Evolutionary conservation across 1,140 invertebrate species (phyloP).

Genomic region (Samia ricini): DNA sequence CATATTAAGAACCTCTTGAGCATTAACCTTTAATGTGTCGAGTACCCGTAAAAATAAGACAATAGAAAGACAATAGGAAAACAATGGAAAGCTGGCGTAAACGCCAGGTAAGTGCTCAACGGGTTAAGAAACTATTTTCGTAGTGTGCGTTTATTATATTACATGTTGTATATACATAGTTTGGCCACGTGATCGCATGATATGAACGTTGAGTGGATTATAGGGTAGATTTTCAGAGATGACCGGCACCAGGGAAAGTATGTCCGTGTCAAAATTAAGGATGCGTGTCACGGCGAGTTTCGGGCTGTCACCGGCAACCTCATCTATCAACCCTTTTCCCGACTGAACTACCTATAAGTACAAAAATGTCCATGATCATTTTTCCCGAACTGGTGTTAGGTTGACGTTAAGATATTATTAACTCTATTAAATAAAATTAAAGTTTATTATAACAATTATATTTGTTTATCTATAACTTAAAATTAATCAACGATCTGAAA

Average conservation of each 20-base stretch:
- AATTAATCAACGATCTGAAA: too few species aligned
- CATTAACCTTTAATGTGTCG: too few species aligned
- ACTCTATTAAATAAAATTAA: background rate
- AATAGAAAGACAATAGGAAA: too few species aligned
- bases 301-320: conserved; percentile 44
- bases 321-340: conserved; percentile 57
- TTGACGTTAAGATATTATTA: background rate
- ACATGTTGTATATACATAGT: too few species aligned
- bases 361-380: conserved; percentile 8
- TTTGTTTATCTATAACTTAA: too few species aligned
- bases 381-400: background rate
- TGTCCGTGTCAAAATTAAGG: conserved; percentile 52
- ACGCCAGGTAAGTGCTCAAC: too few species aligned
- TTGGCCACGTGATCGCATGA: background rate
- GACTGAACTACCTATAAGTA: conserved; percentile 7
- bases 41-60: too few species aligned
- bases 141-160: too few species aligned
- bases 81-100: too few species aligned
- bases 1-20: too few species aligned
- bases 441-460: too few species aligned
- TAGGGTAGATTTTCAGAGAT: background rate
- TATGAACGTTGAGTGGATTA: background rate
- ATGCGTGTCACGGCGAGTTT: conserved; percentile 48
- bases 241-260: conserved; percentile 13
- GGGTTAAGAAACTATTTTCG: too few species aligned